Conservation (phyloP, 2,888 invertebrate genomes). For the Lingula anatina region DNA sequence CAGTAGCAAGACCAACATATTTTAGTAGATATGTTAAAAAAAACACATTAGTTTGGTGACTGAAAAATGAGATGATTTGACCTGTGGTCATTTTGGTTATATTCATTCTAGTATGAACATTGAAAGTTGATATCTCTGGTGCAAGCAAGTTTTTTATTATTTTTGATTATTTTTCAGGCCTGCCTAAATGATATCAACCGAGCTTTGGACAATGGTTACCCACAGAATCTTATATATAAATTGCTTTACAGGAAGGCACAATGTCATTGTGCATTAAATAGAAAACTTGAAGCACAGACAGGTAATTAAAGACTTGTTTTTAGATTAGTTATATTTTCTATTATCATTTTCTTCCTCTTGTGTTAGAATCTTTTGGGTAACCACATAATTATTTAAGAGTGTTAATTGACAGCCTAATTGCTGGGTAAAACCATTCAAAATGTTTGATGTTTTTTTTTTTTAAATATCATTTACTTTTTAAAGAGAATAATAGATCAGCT, state of each 20-base stretch:
- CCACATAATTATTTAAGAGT: no score
- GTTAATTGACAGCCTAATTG: no score
- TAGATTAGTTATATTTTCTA: no score
- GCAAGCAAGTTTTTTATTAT: neutral
- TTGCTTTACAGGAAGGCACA: slow-evolving; percentile 63
- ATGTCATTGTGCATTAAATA: slow-evolving; percentile 59
- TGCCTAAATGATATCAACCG: slow-evolving; percentile 32
- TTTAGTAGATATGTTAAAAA: neutral
- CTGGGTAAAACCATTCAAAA: no score
- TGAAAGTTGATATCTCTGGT: neutral
- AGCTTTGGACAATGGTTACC: slow-evolving; percentile 57
- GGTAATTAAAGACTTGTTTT: slow-evolving; percentile 9
- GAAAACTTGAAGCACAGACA: slow-evolving; percentile 46
- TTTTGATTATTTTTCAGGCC: slow-evolving; percentile 13
- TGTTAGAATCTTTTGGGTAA: no score
- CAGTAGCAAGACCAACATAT: no score
- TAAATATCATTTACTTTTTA: slow-evolving; percentile 10
- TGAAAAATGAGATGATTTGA: neutral
- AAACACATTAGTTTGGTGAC: neutral
- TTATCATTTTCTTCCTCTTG: no score
- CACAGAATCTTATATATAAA: slow-evolving; percentile 61
- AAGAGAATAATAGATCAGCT: slow-evolving; percentile 9
- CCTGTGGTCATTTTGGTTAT: neutral
- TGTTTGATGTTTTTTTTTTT: slow-evolving; percentile 1
- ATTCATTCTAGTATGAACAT: neutral